Percentiles rank a stretch among this genome's conserved stretches.
phyloP scores from a whole-genome alignment of 64 coral and sea anemone genomes.

The Porites australiensis region DNA sequence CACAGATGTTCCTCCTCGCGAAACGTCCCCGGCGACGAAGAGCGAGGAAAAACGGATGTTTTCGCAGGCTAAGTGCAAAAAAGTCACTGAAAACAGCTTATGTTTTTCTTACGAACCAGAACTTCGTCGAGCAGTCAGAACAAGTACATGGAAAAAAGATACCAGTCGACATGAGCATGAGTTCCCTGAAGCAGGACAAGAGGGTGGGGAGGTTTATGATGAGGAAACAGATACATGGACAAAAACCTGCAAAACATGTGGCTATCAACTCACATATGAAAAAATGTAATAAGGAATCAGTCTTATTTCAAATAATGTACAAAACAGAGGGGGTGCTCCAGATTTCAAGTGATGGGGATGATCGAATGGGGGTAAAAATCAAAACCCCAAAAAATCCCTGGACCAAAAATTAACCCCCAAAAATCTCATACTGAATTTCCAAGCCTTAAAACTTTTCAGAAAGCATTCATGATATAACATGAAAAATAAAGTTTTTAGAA shows the following conservation, averaged over 20 bases:
- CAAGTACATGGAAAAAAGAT: conserved; percentile 97
- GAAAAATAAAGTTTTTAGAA: too few species aligned
- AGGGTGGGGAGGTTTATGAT: conserved; percentile 81
- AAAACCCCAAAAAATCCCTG: too few species aligned
- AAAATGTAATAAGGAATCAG: conserved; percentile 81
- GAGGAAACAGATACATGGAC: conserved; percentile 93
- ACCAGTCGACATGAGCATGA: conserved; percentile 78
- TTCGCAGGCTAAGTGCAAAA: too few species aligned
- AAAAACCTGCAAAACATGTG: conserved; percentile 96
- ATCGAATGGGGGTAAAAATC: too few species aligned
- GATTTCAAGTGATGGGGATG: too few species aligned
- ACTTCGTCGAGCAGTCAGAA: conserved; percentile 87
- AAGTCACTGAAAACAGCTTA: not conserved
- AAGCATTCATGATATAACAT: not conserved
- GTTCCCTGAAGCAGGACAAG: conserved; percentile 82
- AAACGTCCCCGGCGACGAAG: too few species aligned
- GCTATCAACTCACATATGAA: conserved; percentile 89
- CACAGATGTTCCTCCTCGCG: too few species aligned
- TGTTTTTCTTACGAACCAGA: conserved; percentile 47
- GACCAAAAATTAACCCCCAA: too few species aligned
- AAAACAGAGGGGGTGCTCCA: not conserved
- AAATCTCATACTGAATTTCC: not conserved
- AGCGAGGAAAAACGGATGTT: too few species aligned
- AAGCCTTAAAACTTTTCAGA: not conserved
- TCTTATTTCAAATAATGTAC: conserved; percentile 8